Base-by-base conservation (phyloP, 2,888 invertebrate species). In the Notocelia uddmanniana region DNA sequence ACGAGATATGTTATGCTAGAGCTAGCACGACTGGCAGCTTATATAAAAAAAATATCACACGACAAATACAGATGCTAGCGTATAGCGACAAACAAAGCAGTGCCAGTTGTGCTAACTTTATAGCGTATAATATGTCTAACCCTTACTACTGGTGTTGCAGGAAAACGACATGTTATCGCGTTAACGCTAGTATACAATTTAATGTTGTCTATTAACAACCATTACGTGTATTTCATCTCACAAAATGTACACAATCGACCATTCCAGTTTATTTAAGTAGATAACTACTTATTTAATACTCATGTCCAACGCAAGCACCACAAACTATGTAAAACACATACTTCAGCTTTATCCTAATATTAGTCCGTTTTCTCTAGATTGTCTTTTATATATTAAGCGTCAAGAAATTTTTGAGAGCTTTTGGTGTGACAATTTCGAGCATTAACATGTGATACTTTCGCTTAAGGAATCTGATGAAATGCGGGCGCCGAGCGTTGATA, bases 351-450 rank as follows among this genome's bases (percentile, higher is more conserved):
- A 23, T n/a, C 23, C 21, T 41, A n/a, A 45, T 60, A 60, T 23
- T 45, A 60, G 60, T 48, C 60, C 60, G n/a, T 48, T 18, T 60
- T 60, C 60, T 60, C 60, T 26, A 23, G 3, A 45, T 45, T 60
- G 45, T 45, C 60, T 48, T 23, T 23, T 45, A 15, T n/a, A 18
- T 3, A 34, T 21, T 15, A 21, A 62, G 23, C 41, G 13, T 48
- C 26, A 1, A 21, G 13, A 19, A 48, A n/a, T 31, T 45, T 18
- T 34, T 11, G 6, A n/a, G 8, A 45, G 45, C 1, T 5, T n/a
- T 41, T 3, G 3, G 15, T n/a, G 45, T 45, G 45, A 45, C n/a
- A 2, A n/a, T n/a, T n/a, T 45, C 45, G 13, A 45, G 45, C n/a
- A 45, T 45, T n/a, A 6, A 45, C n/a, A n/a, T 37, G 37, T 37